Conservation (phyloP, 2,888 invertebrate genomes). For the Escarpia spicata region DNA sequence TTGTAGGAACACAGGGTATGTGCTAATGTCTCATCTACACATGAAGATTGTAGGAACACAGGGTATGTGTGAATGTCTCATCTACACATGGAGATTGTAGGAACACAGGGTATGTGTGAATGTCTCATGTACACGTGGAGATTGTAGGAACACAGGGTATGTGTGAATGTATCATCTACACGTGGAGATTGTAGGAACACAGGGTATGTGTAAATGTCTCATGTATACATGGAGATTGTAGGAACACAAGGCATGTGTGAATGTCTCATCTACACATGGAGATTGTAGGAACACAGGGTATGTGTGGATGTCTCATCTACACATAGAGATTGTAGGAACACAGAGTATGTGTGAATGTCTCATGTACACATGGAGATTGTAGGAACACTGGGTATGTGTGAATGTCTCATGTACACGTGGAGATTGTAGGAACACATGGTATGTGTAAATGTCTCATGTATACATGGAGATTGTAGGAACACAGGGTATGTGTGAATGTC, state of each 20-base stretch:
- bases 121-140: background rate
- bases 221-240: too few species aligned
- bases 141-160: background rate
- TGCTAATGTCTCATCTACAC: background rate
- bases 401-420: too few species aligned
- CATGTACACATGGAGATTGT: too few species aligned
- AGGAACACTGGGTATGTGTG: background rate
- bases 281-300: background rate
- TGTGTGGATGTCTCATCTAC: too few species aligned
- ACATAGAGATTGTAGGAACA: too few species aligned
- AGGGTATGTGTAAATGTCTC: too few species aligned
- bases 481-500: too few species aligned
- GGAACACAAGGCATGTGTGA: background rate
- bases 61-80: background rate
- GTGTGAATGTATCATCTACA: too few species aligned
- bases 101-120: background rate
- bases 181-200: background rate
- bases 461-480: background rate
- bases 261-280: too few species aligned
- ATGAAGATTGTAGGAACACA: background rate
- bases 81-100: background rate
- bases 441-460: too few species aligned
- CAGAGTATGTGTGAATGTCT: too few species aligned
- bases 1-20: too few species aligned
- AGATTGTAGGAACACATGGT: background rate